Evolutionary conservation across 2,888 invertebrate species (phyloP), one percentile per base, ranked within the genome.

Genomic region (Tribolium freemani): DNA sequence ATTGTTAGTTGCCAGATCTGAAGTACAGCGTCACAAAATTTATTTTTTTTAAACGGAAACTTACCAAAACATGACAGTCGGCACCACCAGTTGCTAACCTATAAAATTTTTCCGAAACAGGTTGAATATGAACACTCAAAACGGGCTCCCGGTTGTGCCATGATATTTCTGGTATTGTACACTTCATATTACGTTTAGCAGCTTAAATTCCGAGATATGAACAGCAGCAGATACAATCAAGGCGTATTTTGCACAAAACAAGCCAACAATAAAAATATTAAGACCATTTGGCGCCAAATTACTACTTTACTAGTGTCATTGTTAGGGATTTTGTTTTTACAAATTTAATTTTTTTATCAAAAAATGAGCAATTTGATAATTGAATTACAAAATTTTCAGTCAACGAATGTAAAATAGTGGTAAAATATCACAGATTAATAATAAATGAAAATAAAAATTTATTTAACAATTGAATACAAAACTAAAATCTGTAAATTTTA

Each of bases 111-210:
- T 89, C 88, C 38, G 84, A 82, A 82, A 89, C 89, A 21, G 90
- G 90, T 84, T 96, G 95, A 83, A 97, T 90, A 87, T 96, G 96
- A 16, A 96, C 90, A 86, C 96, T 96, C 69, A 97, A 89, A 16
- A 98, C 95, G 1, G 98, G 98, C 85, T 97, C 97, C 74, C 96
- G 90, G 84, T 97, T 97, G 84, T 98, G 98, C 98, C 98, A 98
- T 0, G 97, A 96, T 82, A 99, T 98, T 90, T 98, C 97, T 5
- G 98, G 98, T 76, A 97, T 97, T 70, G 93, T 92, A 81, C 96
- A 96, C 90, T 96, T 97, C 98, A 98, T 98, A 79, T 81, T 87
- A 61, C 21, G 10, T 6, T 38, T 8, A 38, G 8, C 8, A 1
- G 8, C 8, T 38, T 38, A 5, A 38, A 26, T 26, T 26, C 2